These are phyloP conservation scores for Crepidodera aurea DNA, from an alignment of 2,888 invertebrate genomes.

Conservation along the genomic window DNA sequence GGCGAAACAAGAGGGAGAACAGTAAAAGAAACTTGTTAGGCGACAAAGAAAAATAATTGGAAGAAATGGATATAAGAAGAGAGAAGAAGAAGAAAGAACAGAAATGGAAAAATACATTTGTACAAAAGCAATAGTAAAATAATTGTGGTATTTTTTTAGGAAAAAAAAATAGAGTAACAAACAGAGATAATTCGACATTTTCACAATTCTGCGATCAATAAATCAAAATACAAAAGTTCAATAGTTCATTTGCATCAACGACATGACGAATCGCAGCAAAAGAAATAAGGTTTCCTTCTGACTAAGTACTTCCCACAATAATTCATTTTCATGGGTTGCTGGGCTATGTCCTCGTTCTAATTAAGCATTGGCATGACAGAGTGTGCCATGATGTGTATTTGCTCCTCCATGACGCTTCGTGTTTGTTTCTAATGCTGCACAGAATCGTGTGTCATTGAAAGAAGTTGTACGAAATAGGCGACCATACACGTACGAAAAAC, in stretches of 20 bases:
- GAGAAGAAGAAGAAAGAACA: no score
- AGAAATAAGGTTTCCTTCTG: constrained; percentile 8
- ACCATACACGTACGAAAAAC: constrained; percentile 6
- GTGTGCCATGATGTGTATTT: constrained; percentile 15
- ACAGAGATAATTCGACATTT: no score
- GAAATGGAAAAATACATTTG: no score
- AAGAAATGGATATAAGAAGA: no score
- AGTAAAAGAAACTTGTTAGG: no score
- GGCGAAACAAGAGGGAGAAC: no score
- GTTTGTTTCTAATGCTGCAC: constrained; percentile 24
- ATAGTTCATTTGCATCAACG: not conserved
- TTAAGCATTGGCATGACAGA: constrained; percentile 26
- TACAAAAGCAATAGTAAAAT: no score
- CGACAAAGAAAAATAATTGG: no score
- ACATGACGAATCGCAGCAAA: not conserved
- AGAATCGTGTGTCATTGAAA: constrained; percentile 29
- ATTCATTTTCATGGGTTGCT: constrained; percentile 21
- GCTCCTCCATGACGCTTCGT: constrained; percentile 18
- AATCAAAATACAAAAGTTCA: no score
- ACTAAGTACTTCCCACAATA: constrained; percentile 11
- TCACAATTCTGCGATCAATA: no score
- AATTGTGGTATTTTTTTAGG: no score
- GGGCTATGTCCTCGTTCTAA: constrained; percentile 26
- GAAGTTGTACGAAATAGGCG: constrained; percentile 10
- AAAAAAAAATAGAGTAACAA: no score